A percentile compares a stretch with the other conserved stretches of the same genome.
Conservation (phyloP, 1,140 invertebrate species). For the Aplysia californica region DNA sequence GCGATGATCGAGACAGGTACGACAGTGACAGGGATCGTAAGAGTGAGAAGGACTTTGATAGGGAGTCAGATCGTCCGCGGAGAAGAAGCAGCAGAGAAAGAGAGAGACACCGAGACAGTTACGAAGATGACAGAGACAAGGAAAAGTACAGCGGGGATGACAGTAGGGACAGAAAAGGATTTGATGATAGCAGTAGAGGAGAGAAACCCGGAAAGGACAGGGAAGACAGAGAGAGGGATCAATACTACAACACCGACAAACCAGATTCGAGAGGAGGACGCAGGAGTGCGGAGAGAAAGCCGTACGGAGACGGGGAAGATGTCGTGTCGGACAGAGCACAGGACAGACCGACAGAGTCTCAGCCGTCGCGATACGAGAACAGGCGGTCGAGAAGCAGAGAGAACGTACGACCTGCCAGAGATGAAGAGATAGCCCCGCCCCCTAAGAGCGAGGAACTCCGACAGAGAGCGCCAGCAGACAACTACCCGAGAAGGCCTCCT, state of each 20-base stretch:
- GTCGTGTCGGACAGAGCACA: neutral
- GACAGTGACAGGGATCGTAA: neutral
- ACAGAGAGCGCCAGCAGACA: too few species aligned
- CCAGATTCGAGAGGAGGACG: neutral
- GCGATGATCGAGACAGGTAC: slow-evolving; percentile 1
- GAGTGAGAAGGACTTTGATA: too few species aligned
- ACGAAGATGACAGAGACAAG: neutral
- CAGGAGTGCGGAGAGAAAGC: too few species aligned
- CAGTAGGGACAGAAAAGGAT: too few species aligned
- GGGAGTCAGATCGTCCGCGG: too few species aligned
- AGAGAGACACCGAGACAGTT: too few species aligned
- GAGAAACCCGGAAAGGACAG: neutral
- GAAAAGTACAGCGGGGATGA: neutral
- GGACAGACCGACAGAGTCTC: neutral
- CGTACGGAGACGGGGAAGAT: neutral
- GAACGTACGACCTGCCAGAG: neutral
- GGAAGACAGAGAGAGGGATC: neutral
- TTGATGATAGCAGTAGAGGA: neutral
- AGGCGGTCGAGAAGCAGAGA: neutral
- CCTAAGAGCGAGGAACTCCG: neutral
- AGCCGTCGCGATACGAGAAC: neutral
- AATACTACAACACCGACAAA: neutral
- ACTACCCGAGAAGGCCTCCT: too few species aligned
- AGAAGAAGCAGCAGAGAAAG: too few species aligned
- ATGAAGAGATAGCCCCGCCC: neutral